Base-by-base conservation (phyloP, 2,113 vertebrate genomes). In the Telmatochromis sp. region DNA sequence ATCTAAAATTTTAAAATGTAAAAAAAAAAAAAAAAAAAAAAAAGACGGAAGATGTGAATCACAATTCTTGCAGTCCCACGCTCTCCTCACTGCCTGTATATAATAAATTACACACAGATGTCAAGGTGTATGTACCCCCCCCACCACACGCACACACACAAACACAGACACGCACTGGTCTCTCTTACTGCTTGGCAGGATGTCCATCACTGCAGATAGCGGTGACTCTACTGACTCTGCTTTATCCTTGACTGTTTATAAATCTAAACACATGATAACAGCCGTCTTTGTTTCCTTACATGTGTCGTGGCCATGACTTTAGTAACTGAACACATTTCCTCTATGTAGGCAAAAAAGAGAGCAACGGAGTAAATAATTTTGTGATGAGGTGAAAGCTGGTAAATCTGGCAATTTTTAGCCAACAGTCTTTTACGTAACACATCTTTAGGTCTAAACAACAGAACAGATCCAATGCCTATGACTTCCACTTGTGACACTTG, bases 231-330 rank as follows among this genome's bases (percentile, higher is more conserved):
- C 80, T 78, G 51, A 85, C 31, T 82, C 42, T n/a, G 23, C 45
- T 86, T 75, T 86, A 78, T 80, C 84, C 83, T 90, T 86, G 86
- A 71, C 78, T 81, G 83, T 65, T 51, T 75, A 53, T 58, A 71
- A 84, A 79, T 80, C 2, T 47, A 60, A 53, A 84, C 35, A 58
- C 33, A 54, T 45, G 23, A 33, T 71, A 51, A 31, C 53, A 58
- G 15, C 47, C 0, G 5, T 2, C 28, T 88, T 80, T 88, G 80
- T 60, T 63, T 60, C 82, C n/a, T 28, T 55, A 73, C 60, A 9
- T 26, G 4, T 50, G 86, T 73, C 3, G 7, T 33, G 57, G 82
- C 26, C 42, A 9, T 28, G 33, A 26, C 19, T 57, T 23, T 26
- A 23, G 55, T 45, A 37, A 71, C 33, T 47, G 26, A 37, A 79